phyloP scores from a whole-genome alignment of 2,113 vertebrate species.

The Amphilophus citrinellus region DNA sequence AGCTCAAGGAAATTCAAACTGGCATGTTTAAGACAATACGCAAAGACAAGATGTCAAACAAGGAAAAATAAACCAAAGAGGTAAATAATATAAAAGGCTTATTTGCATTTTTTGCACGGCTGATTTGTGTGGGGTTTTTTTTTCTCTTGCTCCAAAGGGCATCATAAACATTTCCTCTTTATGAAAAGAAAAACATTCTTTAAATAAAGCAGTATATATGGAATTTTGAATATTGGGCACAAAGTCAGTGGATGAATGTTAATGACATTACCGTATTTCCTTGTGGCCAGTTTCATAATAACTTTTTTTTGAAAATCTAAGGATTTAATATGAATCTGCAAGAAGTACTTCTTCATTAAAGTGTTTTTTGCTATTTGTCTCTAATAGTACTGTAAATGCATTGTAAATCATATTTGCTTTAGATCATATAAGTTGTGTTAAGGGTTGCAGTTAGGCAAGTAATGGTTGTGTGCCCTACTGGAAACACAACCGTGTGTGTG shows the following conservation, averaged over 20 bases:
- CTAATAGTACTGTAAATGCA: neutral
- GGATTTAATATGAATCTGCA: neutral
- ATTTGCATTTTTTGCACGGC: neutral
- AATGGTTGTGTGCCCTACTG: neutral
- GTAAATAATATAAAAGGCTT: neutral
- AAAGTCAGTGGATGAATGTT: slow-evolving; percentile 5
- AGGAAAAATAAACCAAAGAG: neutral
- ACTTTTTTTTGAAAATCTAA: neutral
- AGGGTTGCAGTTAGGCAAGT: neutral
- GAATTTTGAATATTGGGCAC: neutral
- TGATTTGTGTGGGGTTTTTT: too few species aligned
- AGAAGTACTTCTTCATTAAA: neutral
- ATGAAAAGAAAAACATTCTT: neutral
- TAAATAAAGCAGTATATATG: neutral
- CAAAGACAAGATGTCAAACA: neutral
- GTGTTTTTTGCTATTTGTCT: neutral
- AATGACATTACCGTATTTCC: neutral
- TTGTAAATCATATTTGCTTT: neutral
- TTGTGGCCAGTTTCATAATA: neutral
- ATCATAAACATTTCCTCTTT: neutral
- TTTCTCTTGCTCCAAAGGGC: neutral
- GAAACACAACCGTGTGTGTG: neutral
- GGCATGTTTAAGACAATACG: neutral
- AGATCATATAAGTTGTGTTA: neutral
- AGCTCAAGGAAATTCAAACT: neutral